A percentile compares a stretch with the other conserved stretches of the same genome.
phyloP scores from a whole-genome alignment of 2,113 vertebrate species.

The Dicentrarchus labrax region DNA sequence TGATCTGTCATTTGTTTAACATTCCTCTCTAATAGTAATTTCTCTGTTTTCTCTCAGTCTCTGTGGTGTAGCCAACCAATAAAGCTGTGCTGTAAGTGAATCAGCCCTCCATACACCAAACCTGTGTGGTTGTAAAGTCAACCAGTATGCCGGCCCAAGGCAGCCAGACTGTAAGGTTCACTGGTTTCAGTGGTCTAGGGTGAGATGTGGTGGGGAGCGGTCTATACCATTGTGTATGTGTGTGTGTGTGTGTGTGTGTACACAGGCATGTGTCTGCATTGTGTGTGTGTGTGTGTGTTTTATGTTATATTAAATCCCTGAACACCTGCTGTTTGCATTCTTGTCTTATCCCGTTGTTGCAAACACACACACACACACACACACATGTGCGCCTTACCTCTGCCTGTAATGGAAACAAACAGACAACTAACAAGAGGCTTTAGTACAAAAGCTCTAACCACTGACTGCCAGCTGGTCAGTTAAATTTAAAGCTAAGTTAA shows the following conservation, averaged over 20 bases:
- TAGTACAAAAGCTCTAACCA: conserved; percentile 55
- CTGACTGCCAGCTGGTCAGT: conserved; percentile 79
- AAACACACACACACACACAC: conserved; percentile 50
- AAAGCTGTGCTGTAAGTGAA: conserved; percentile 43
- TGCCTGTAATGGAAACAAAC: conserved; percentile 73
- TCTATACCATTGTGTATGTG: conserved; percentile 33
- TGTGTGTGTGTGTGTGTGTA: conserved; percentile 24
- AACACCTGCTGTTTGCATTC: conserved; percentile 82
- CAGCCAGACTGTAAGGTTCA: conserved; percentile 59
- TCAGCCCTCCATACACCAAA: conserved; percentile 20
- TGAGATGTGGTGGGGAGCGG: conserved; percentile 33
- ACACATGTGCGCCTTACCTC: conserved; percentile 12
- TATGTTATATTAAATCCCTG: conserved; percentile 60
- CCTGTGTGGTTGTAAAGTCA: conserved; percentile 26
- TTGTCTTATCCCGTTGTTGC: conserved; percentile 66
- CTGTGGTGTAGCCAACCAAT: conserved; percentile 31
- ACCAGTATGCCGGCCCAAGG: conserved; percentile 23
- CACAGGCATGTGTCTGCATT: background rate
- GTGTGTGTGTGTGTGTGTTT: conserved; percentile 10
- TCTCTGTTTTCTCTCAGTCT: conserved; percentile 23
- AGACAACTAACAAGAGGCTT: too few relatives aligned
- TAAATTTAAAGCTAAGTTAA: conserved; percentile 55
- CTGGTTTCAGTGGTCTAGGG: conserved; percentile 63
- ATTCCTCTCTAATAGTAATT: conserved; percentile 40
- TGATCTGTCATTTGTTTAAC: conserved; percentile 53